These are phyloP conservation scores for Limnephilus marmoratus DNA, from an alignment of 2,888 invertebrate species.

Conservation along the genomic window DNA sequence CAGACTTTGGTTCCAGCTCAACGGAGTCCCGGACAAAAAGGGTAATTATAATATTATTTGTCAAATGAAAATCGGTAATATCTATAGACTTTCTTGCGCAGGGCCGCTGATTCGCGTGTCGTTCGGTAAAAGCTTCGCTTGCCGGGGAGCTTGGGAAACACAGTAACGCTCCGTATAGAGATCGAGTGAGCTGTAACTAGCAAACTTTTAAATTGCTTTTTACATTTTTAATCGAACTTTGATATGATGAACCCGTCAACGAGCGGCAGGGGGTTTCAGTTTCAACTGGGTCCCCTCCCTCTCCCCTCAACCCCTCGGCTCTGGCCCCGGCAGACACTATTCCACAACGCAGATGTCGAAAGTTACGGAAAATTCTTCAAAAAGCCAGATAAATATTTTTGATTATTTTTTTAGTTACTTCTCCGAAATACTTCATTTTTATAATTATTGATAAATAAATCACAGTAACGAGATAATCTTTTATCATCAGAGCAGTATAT, in stretches of 20 bases:
- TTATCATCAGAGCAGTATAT: no score
- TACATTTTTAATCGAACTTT: constrained; percentile 67
- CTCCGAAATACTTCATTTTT: no score
- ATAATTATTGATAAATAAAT: neutral
- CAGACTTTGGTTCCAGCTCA: neutral
- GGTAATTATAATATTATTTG: neutral
- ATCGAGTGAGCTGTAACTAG: constrained; percentile 64
- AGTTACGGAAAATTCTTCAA: constrained; percentile 26
- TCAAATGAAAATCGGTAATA: neutral
- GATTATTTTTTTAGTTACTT: constrained; percentile 20
- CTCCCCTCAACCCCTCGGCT: constrained; percentile 11
- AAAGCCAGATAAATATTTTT: constrained; percentile 29
- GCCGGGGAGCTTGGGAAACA: neutral
- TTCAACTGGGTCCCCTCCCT: constrained; percentile 27
- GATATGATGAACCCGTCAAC: constrained; percentile 66
- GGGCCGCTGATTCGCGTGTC: neutral
- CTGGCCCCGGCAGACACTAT: neutral
- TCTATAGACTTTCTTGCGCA: neutral
- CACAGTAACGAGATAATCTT: neutral
- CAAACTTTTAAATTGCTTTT: constrained; percentile 66
- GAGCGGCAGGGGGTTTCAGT: constrained; percentile 61
- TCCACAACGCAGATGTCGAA: constrained; percentile 46
- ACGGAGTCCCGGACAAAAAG: constrained; percentile 16
- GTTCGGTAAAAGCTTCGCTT: neutral
- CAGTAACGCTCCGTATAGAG: constrained; percentile 33